Conservation (phyloP, 2,113 vertebrate species). For the Oreotrochilus melanogaster region DNA sequence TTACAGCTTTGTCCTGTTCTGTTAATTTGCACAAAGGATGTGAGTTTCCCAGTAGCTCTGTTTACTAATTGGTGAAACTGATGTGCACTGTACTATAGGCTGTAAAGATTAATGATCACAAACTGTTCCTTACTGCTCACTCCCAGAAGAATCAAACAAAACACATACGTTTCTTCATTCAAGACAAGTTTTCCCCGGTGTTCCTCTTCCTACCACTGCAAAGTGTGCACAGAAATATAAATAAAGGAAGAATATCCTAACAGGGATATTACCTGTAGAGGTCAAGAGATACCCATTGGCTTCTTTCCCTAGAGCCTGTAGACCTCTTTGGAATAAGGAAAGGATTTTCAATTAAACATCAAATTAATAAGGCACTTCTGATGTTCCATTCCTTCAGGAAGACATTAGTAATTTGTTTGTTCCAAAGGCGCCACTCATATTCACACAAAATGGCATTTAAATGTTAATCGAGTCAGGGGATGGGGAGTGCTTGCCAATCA, state of each 20-base stretch:
- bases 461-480: slow-evolving; percentile 86
- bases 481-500: slow-evolving; percentile 66
- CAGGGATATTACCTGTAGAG: neutral
- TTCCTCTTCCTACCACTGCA: neutral
- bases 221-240: neutral
- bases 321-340: neutral
- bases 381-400: slow-evolving; percentile 53
- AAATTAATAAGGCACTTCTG: slow-evolving; percentile 47
- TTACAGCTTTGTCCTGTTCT: neutral
- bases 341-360: slow-evolving; percentile 50
- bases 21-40: neutral
- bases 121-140: neutral
- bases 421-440: slow-evolving; percentile 73
- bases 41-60: neutral
- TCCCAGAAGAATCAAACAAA: neutral
- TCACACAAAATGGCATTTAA: slow-evolving; percentile 84
- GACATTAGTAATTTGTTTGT: slow-evolving; percentile 77
- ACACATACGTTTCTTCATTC: neutral
- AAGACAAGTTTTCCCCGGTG: neutral
- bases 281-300: neutral
- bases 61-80: neutral
- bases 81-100: neutral
- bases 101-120: neutral
- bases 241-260: neutral
- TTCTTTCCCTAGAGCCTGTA: neutral